phyloP scores from a whole-genome alignment of 2,113 vertebrate genomes.

The Acrocephalus arundinaceus region DNA sequence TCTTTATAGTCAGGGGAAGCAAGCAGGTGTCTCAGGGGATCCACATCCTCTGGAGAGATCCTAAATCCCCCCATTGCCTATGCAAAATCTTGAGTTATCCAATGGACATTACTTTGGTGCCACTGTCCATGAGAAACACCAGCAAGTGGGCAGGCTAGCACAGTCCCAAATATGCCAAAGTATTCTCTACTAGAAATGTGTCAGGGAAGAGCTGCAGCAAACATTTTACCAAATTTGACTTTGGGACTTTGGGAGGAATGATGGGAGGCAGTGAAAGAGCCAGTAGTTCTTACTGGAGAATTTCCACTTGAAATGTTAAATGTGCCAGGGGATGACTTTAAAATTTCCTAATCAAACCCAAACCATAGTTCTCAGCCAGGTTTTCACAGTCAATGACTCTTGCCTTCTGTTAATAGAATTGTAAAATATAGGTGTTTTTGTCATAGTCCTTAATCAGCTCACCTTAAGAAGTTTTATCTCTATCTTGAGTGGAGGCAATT shows the following conservation, averaged over 20 bases:
- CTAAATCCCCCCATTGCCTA: fast-evolving
- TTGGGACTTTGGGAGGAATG: background rate
- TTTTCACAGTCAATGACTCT: background rate
- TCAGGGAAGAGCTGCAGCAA: background rate
- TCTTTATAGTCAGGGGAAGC: background rate
- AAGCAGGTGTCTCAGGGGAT: background rate
- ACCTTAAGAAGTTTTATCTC: background rate
- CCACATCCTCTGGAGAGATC: background rate
- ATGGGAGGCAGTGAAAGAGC: background rate
- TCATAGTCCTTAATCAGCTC: background rate
- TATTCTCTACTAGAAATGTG: background rate
- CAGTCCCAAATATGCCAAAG: background rate
- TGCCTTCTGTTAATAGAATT: background rate
- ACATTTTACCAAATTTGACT: background rate
- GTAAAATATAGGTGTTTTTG: fast-evolving
- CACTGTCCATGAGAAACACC: background rate
- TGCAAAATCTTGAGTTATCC: background rate
- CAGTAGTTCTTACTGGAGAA: background rate
- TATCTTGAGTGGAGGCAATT: background rate
- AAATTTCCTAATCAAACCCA: background rate
- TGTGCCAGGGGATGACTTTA: background rate
- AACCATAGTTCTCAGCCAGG: background rate
- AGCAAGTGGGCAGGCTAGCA: background rate
- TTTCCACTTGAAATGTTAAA: background rate
- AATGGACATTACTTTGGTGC: background rate